Evolutionary conservation across 2,888 invertebrate species (phyloP).

Genomic region (Caenorhabditis afra): DNA sequence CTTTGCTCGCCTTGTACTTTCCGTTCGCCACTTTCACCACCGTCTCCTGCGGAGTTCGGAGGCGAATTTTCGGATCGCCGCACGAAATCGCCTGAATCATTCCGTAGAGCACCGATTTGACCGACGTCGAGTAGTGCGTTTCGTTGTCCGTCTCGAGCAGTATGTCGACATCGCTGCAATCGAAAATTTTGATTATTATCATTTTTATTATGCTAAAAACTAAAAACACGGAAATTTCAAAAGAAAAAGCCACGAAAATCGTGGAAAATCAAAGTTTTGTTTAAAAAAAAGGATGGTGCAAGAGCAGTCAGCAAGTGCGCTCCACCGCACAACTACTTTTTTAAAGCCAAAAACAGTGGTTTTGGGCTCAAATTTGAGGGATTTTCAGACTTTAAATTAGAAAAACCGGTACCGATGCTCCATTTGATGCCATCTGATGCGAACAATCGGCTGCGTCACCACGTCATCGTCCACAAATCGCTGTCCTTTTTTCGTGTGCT

Average conservation of each 20-base stretch:
- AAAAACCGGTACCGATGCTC: slow-evolving; percentile 11
- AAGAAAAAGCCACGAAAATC: no score
- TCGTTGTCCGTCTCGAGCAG: slow-evolving; percentile 7
- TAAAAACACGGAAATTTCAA: no score
- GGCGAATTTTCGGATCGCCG: slow-evolving; percentile 22
- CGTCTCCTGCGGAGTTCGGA: slow-evolving; percentile 33
- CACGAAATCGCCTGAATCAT: slow-evolving; percentile 44
- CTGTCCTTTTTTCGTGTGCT: slow-evolving; percentile 7
- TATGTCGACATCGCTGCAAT: slow-evolving; percentile 50
- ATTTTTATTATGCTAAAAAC: neutral
- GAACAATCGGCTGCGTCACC: slow-evolving; percentile 21
- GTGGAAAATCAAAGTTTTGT: no score
- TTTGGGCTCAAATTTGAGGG: neutral
- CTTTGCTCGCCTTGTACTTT: slow-evolving; percentile 39
- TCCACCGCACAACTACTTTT: neutral
- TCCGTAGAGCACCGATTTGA: slow-evolving; percentile 54
- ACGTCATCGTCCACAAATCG: slow-evolving; percentile 5
- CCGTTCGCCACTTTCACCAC: slow-evolving; percentile 53
- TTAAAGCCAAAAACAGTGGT: no score
- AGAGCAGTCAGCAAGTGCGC: neutral
- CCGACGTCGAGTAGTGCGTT: slow-evolving; percentile 35
- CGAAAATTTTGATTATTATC: neutral
- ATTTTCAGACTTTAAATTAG: neutral
- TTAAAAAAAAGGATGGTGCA: no score
- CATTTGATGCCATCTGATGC: slow-evolving; percentile 32